Evolutionary conservation across 2,113 vertebrate species (phyloP).

Genomic region (Turnix velox): DNA sequence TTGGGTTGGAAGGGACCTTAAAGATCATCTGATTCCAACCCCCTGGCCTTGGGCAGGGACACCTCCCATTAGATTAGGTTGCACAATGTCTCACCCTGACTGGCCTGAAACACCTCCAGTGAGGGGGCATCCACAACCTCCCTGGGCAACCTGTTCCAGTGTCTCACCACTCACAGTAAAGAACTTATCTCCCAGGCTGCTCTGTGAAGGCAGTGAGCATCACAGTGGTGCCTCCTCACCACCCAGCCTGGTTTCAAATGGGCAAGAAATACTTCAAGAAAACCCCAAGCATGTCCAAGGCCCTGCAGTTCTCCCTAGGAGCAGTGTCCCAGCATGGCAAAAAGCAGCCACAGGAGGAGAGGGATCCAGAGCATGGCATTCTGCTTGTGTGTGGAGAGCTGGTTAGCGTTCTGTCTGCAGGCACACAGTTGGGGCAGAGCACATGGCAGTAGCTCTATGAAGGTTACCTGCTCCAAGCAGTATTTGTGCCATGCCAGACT

Average conservation of each 20-base stretch:
- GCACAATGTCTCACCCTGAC: no score
- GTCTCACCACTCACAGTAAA: no score
- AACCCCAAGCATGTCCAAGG: background rate
- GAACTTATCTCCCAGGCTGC: background rate
- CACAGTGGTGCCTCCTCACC: rapidly evolving
- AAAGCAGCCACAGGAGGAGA: background rate
- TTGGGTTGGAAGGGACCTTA: no score
- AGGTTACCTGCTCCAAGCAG: constrained; percentile 3
- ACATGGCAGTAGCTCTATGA: background rate
- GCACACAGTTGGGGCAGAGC: background rate
- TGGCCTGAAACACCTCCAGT: no score
- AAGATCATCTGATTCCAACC: no score
- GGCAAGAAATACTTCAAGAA: background rate
- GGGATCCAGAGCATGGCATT: rapidly evolving
- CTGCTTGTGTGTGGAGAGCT: rapidly evolving
- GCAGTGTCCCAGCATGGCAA: background rate
- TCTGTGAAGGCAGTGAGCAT: background rate
- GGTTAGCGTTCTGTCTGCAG: background rate
- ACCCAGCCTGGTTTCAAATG: rapidly evolving
- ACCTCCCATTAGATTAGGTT: no score
- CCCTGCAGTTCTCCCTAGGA: background rate
- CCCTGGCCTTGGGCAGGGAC: no score
- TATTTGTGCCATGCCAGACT: background rate
- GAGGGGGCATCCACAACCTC: no score
- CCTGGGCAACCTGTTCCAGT: rapidly evolving